These are phyloP conservation scores for Thaleichthys pacificus DNA, from an alignment of 2,797 vertebrate species.

Conservation along the genomic window DNA sequence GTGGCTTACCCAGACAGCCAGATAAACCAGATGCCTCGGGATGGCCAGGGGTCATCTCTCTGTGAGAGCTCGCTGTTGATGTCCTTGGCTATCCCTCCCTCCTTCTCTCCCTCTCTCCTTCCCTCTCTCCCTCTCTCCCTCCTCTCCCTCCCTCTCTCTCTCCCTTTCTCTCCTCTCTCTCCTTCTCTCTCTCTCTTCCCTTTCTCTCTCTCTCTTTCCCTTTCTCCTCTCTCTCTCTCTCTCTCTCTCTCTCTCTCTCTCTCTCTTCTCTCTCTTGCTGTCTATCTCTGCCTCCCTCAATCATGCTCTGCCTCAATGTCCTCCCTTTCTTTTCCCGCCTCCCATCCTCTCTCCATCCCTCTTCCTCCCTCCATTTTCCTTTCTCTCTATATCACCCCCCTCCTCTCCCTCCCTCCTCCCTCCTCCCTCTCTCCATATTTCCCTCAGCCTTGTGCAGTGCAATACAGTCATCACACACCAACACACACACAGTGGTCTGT, in stretches of 20 bases:
- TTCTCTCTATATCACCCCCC: slow-evolving; percentile 12
- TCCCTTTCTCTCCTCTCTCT: neutral
- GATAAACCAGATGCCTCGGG: slow-evolving; percentile 79
- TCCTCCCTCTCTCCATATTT: slow-evolving; percentile 17
- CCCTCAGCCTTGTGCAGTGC: slow-evolving; percentile 40
- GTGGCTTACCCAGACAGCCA: slow-evolving; percentile 73
- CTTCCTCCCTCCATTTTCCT: slow-evolving; percentile 25
- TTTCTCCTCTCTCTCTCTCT: neutral
- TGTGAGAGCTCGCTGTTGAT: slow-evolving; percentile 72
- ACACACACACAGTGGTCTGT: slow-evolving; percentile 63
- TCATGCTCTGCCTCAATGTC: slow-evolving; percentile 56
- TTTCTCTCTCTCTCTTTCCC: neutral
- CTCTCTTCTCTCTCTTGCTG: slow-evolving; percentile 36
- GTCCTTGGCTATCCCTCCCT: slow-evolving; percentile 62
- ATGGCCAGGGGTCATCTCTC: slow-evolving; percentile 78
- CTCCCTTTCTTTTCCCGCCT: slow-evolving; percentile 50
- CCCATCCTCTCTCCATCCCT: slow-evolving; percentile 33
- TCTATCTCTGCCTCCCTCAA: slow-evolving; percentile 64
- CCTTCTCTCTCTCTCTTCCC: slow-evolving; percentile 39
- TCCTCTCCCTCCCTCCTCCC: neutral
- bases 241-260: slow-evolving; percentile 18
- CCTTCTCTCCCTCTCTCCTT: slow-evolving; percentile 31
- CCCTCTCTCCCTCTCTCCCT: slow-evolving; percentile 5
- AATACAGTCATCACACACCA: slow-evolving; percentile 64
- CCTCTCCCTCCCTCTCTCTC: slow-evolving; percentile 29